phyloP scores from a whole-genome alignment of 2,888 invertebrate species.

The Acrocyrtus sp. region DNA sequence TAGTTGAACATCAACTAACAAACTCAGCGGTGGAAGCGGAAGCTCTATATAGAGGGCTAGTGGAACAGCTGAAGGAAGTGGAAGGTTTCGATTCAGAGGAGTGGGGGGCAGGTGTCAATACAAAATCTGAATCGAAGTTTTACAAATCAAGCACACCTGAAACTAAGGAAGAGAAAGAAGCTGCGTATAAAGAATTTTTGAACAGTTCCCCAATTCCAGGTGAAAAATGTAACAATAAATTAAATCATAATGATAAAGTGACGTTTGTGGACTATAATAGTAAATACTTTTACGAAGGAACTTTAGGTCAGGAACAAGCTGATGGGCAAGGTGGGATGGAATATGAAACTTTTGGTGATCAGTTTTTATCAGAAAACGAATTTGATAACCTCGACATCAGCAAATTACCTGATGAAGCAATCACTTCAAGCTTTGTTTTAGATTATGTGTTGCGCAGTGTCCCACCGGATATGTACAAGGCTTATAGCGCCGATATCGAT shows the following conservation, averaged over 20 bases:
- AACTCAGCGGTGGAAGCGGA: neutral
- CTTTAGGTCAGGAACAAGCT: neutral
- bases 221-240: neutral
- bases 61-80: neutral
- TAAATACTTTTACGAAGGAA: neutral
- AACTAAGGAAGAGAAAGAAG: neutral
- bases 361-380: too few species aligned
- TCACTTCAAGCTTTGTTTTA: conserved; percentile 1
- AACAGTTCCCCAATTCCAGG: too few species aligned
- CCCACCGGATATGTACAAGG: neutral
- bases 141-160: neutral
- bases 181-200: neutral
- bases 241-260: neutral
- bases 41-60: neutral
- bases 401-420: conserved; percentile 1
- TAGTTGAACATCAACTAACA: neutral
- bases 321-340: neutral
- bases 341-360: neutral
- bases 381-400: neutral
- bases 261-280: neutral
- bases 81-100: neutral
- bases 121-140: neutral
- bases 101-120: neutral
- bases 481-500: neutral
- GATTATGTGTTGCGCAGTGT: conserved; percentile 4